Conservation (phyloP, 2,797 vertebrate genomes). For the Brotula barbata region DNA sequence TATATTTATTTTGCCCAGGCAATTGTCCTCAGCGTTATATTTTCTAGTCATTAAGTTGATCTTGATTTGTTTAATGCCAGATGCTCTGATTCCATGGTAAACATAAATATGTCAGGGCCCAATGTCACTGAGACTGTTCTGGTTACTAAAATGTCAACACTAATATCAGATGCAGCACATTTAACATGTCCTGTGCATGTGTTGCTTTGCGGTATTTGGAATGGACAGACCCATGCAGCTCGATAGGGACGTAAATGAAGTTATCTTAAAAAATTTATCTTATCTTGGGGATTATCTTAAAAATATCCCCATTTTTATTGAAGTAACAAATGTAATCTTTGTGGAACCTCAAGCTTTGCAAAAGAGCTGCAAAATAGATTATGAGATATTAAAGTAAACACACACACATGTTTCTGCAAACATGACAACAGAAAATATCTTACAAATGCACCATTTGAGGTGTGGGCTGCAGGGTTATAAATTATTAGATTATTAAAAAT, state of each 20-base stretch:
- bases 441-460: slow-evolving; percentile 1
- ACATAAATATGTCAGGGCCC: slow-evolving; percentile 16
- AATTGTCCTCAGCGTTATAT: slow-evolving; percentile 12
- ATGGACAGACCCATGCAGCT: slow-evolving; percentile 49
- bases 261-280: slow-evolving; percentile 16
- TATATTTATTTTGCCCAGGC: slow-evolving; percentile 33
- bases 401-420: not conserved
- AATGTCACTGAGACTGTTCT: slow-evolving; percentile 11
- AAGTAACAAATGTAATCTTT: slow-evolving; percentile 1
- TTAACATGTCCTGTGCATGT: slow-evolving; percentile 55
- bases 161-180: slow-evolving; percentile 38
- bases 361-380: not conserved
- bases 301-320: not conserved
- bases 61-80: slow-evolving; percentile 38
- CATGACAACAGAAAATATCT: not conserved
- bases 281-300: too few relatives aligned
- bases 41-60: slow-evolving; percentile 13
- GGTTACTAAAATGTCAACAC: slow-evolving; percentile 40
- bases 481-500: slow-evolving; percentile 1
- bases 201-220: slow-evolving; percentile 44
- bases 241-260: slow-evolving; percentile 49
- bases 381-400: slow-evolving; percentile 10
- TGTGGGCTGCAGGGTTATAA: too few relatives aligned
- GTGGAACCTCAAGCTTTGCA: slow-evolving; percentile 25
- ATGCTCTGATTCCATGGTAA: slow-evolving; percentile 13